These are phyloP conservation scores for Dendrolimus punctatus DNA, from an alignment of 1,140 invertebrate genomes.

Conservation along the genomic window DNA sequence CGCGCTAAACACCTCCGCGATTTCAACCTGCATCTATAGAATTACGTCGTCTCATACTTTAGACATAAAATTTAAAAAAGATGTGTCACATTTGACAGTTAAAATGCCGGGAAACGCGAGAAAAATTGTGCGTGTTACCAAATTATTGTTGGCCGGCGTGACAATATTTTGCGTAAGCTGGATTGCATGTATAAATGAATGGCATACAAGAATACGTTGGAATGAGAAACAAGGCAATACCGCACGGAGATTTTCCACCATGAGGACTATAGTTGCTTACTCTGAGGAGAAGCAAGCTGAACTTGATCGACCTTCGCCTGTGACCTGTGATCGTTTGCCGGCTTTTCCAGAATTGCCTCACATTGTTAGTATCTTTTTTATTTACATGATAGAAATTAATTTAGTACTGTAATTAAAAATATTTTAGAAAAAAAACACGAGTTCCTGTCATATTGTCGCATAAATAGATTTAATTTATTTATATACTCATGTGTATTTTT, in stretches of 20 bases:
- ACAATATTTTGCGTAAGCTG: constrained; percentile 54
- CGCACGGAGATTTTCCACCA: constrained; percentile 31
- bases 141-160: constrained; percentile 48
- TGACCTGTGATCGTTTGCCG: constrained; percentile 45
- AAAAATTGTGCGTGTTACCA: constrained; percentile 43
- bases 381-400: neutral
- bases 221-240: constrained; percentile 11
- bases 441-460: no score
- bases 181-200: constrained; percentile 51
- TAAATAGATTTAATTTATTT: no score
- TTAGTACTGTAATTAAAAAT: neutral
- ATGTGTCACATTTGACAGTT: neutral
- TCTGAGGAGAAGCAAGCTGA: constrained; percentile 56
- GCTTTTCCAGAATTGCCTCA: constrained; percentile 40
- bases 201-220: constrained; percentile 39
- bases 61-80: neutral
- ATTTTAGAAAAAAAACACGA: neutral
- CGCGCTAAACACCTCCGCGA: constrained; percentile 29
- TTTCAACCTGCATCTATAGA: neutral
- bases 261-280: constrained; percentile 62
- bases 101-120: constrained; percentile 24
- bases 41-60: neutral
- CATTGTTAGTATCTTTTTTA: constrained; percentile 37
- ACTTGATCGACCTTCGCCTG: constrained; percentile 47
- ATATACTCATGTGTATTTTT: no score